These are phyloP conservation scores for Listrodromus nycthemerus DNA, from an alignment of 2,888 invertebrate species.

Conservation along the genomic window DNA sequence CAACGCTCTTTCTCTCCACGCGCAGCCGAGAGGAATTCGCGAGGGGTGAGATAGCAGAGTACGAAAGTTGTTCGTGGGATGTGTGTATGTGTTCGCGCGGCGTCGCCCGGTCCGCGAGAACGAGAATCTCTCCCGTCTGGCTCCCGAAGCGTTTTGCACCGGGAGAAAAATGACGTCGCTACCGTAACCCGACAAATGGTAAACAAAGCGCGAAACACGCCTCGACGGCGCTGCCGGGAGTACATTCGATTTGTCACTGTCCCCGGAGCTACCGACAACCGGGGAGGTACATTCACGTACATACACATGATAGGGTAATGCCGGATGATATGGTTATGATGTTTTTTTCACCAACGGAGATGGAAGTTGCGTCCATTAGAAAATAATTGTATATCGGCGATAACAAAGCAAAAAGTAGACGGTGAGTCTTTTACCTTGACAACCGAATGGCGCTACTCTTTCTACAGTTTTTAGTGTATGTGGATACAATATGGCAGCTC, in stretches of 20 bases:
- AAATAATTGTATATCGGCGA: no score
- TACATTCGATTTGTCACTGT: conserved; percentile 72
- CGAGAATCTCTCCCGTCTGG: conserved; percentile 48
- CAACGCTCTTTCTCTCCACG: neutral
- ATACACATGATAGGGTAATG: conserved; percentile 8
- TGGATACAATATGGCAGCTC: no score
- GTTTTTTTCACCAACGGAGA: neutral
- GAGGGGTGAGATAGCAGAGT: conserved; percentile 57
- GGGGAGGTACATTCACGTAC: conserved; percentile 50
- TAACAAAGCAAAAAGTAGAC: no score
- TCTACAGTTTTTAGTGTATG: no score
- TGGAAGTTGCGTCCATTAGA: neutral
- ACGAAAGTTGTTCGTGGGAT: conserved; percentile 58
- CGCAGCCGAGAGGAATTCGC: conserved; percentile 38
- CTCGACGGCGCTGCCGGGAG: conserved; percentile 70
- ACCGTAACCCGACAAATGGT: conserved; percentile 80
- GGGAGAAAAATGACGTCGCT: conserved; percentile 73
- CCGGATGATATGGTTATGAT: neutral
- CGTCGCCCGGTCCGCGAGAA: conserved; percentile 51
- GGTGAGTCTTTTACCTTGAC: no score
- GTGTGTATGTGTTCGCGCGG: conserved; percentile 39
- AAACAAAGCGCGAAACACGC: conserved; percentile 81
- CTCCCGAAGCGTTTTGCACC: conserved; percentile 61
- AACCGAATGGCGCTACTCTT: no score
- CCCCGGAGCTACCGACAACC: conserved; percentile 52